phyloP scores from a whole-genome alignment of 64 coral and sea anemone species.

The Actinia equina region DNA sequence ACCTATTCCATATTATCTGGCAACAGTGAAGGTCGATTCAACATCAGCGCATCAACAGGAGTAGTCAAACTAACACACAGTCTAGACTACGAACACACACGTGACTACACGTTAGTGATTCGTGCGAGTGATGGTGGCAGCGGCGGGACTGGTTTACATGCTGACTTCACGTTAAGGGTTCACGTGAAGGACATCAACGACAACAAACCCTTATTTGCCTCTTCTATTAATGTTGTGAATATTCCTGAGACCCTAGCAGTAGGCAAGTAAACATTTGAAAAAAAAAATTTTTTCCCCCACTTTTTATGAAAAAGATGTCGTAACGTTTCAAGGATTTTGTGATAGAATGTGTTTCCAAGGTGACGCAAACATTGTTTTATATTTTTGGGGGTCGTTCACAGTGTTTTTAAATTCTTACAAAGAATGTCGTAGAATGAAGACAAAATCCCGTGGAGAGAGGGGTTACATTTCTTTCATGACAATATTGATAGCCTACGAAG shows the following conservation, averaged over 20 bases:
- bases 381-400: too few species aligned
- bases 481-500: too few species aligned
- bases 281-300: too few species aligned
- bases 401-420: too few species aligned
- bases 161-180: constrained; percentile 44
- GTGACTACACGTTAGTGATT: constrained; percentile 14
- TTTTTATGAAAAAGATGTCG: too few species aligned
- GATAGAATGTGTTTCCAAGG: too few species aligned
- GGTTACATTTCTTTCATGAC: too few species aligned
- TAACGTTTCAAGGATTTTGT: too few species aligned
- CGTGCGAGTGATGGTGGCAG: constrained; percentile 34
- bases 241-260: constrained; percentile 28
- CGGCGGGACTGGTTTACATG: background rate
- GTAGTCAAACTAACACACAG: constrained; percentile 20
- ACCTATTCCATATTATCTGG: constrained; percentile 34
- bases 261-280: background rate
- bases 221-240: background rate
- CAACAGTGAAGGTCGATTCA: constrained; percentile 28
- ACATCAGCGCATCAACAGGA: constrained; percentile 20
- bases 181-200: constrained; percentile 55
- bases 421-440: too few species aligned
- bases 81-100: constrained; percentile 49
- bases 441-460: too few species aligned
- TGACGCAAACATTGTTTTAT: too few species aligned
- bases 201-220: constrained; percentile 32